These are phyloP conservation scores for Amblyopsis rosae DNA, from an alignment of 2,113 vertebrate genomes.

Conservation along the genomic window DNA sequence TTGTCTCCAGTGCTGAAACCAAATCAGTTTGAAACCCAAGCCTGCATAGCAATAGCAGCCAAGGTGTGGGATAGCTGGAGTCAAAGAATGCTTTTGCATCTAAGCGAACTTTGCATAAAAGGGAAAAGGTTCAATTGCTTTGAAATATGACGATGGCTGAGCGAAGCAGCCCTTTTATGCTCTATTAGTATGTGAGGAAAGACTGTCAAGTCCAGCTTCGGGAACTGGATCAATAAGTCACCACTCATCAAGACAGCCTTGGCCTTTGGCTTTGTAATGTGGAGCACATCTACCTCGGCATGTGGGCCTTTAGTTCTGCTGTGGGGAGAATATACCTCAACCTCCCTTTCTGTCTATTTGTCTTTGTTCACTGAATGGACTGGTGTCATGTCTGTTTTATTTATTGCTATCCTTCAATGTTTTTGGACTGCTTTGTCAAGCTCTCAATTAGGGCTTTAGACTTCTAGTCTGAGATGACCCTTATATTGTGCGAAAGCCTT, in stretches of 20 bases:
- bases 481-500: not conserved
- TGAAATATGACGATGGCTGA: not conserved
- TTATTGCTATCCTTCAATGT: too few species aligned
- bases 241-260: not conserved
- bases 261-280: not conserved
- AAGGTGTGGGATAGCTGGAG: not conserved
- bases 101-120: not conserved
- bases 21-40: too few species aligned
- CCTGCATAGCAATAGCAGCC: too few species aligned
- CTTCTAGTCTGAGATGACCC: not conserved
- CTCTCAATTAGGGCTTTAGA: not conserved
- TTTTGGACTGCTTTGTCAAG: not conserved
- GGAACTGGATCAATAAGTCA: conserved; percentile 11
- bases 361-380: not conserved
- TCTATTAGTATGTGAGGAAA: not conserved
- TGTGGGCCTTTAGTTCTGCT: not conserved
- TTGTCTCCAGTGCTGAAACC: too few species aligned
- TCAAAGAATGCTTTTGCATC: not conserved
- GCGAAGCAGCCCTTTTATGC: not conserved
- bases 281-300: not conserved
- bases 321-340: too few species aligned
- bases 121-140: not conserved
- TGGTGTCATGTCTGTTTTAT: too few species aligned
- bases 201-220: not conserved
- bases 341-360: too few species aligned